A percentile compares a stretch with the other conserved stretches of the same genome.
Evolutionary conservation across 2,888 invertebrate species (phyloP).

Genomic region (Protophormia terraenovae): DNA sequence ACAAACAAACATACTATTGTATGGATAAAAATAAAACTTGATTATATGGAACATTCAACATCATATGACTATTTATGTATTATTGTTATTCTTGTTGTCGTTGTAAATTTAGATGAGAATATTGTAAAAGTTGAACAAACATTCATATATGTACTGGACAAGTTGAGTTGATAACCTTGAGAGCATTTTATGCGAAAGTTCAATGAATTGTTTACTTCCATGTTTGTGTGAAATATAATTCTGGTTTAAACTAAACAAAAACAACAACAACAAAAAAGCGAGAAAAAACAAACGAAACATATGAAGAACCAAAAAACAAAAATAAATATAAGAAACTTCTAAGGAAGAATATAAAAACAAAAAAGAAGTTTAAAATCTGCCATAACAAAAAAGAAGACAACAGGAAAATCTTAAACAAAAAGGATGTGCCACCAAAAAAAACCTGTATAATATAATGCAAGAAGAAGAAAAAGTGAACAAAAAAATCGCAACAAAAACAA

Average conservation of each 20-base stretch:
- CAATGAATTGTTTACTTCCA: conserved; percentile 80
- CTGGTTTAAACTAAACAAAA: conserved; percentile 44
- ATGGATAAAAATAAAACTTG: not conserved
- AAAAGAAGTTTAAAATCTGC: not conserved
- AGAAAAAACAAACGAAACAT: not conserved
- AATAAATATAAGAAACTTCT: not conserved
- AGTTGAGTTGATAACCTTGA: conserved; percentile 79
- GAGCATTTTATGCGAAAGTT: conserved; percentile 80
- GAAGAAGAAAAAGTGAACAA: conserved; percentile 7
- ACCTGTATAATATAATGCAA: conserved; percentile 30
- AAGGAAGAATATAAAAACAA: not conserved
- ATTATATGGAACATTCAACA: conserved; percentile 18
- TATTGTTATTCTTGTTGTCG: conserved; percentile 11
- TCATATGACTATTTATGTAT: too few relatives aligned
- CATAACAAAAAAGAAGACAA: conserved; percentile 1
- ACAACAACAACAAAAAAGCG: not conserved
- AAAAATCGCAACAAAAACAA: conserved; percentile 29
- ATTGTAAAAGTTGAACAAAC: not conserved
- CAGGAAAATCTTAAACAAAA: conserved; percentile 20
- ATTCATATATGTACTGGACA: conserved; percentile 48
- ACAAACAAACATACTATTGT: not conserved
- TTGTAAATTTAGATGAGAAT: conserved; percentile 30
- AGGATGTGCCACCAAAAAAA: conserved; percentile 43
- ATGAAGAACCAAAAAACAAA: too few relatives aligned
- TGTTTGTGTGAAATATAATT: conserved; percentile 70